These are phyloP conservation scores for Orgyia antiqua DNA, from an alignment of 2,888 invertebrate species.

Conservation along the genomic window DNA sequence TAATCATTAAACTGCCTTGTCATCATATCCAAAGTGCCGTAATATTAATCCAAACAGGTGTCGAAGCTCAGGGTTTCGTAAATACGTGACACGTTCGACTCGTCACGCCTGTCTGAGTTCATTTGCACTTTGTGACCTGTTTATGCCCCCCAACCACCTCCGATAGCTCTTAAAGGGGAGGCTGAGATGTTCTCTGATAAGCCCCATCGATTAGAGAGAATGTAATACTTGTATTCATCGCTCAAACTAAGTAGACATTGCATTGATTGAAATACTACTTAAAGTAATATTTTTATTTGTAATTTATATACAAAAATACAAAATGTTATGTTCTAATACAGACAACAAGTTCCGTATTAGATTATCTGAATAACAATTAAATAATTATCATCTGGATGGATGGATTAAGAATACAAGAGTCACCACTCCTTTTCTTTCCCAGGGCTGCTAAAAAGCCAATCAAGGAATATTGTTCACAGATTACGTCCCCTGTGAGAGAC, in stretches of 20 bases:
- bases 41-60: conserved; percentile 54
- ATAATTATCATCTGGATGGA: no score
- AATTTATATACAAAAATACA: no score
- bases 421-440: no score
- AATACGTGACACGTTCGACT: conserved; percentile 58
- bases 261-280: conserved; percentile 7
- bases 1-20: conserved; percentile 17
- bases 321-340: no score
- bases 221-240: conserved; percentile 11
- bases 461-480: no score
- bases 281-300: background rate
- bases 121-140: conserved; percentile 45
- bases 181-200: conserved; percentile 40
- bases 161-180: conserved; percentile 34
- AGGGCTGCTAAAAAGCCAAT: no score
- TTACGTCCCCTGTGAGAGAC: no score
- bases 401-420: no score
- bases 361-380: no score
- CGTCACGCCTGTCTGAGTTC: conserved; percentile 64
- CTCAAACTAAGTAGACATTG: conserved; percentile 8
- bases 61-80: conserved; percentile 23
- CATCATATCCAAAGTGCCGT: conserved; percentile 57
- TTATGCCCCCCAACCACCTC: conserved; percentile 23
- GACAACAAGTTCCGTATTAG: no score
- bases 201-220: conserved; percentile 35